Evolutionary conservation across 1,140 invertebrate species (phyloP), one percentile per base, ranked within the genome.

Genomic region (Marisa cornuarietis): DNA sequence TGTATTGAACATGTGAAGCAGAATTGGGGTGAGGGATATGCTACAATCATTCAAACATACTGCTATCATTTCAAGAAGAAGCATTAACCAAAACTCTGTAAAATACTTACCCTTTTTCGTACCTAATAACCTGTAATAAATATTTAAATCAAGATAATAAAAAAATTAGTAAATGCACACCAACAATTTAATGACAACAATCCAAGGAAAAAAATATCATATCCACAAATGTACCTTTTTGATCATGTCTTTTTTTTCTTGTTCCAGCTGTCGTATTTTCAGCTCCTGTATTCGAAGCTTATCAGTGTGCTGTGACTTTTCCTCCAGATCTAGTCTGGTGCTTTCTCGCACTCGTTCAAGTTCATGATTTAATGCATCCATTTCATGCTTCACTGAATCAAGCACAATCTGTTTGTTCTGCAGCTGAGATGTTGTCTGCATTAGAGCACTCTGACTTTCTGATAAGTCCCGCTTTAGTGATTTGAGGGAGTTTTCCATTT

Each of bases 231-330:
- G 63, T 66, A 89, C 87, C 85, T 88, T 88, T 24, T 82, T 83
- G 16, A 87, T 85, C 62, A 88, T 79, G 51, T 89, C 87, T 62
- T 84, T 87, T 71, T 89, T 89, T 72, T 89, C 88, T 42, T 85
- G 58, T 76, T 89, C 88, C 42, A 89, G 81, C 76, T 88, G 84
- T 63, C 83, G 79, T 16, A 86, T 82, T 20, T 84, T 79, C 62
- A 86, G 83, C 62, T 89, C 88, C 78, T 86, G 26, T 0, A 83
- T 83, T 58, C 79, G 76, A 11, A 88, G 84, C 76, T 81, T 87
- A 66, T 89, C 86, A 52, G 83, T 58, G 68, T 87, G 85, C 66
- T 86, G 71, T 63, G 86, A 84, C 68, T 85, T 71, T 72, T 89
- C 87, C 63, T 88, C 86, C 20, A 58, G 18, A 13, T 81, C 82